phyloP scores from a whole-genome alignment of 2,888 invertebrate genomes.

The Rhamnusium bicolor region DNA sequence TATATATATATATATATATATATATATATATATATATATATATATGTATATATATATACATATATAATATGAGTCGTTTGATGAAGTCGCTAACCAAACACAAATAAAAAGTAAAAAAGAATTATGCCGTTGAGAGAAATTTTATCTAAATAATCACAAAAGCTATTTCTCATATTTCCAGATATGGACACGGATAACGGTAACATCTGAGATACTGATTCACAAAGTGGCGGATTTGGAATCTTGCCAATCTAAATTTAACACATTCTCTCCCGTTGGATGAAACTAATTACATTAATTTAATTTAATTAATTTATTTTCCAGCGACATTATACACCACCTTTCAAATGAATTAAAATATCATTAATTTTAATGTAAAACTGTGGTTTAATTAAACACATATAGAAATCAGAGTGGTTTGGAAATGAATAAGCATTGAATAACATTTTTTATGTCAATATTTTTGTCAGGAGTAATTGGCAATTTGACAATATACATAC shows the following conservation, averaged over 20 bases:
- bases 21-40: no score
- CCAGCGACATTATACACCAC: background rate
- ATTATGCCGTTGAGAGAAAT: background rate
- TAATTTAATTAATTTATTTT: background rate
- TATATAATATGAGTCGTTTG: no score
- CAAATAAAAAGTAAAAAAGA: no score
- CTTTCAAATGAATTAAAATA: background rate
- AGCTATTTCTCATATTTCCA: background rate
- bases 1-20: no score
- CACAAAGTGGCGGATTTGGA: slow-evolving; percentile 16
- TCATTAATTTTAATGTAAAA: background rate
- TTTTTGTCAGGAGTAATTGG: background rate
- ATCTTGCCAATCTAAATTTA: background rate
- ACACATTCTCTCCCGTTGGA: background rate
- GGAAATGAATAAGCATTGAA: background rate
- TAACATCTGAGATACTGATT: background rate
- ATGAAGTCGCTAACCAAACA: no score
- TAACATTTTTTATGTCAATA: background rate
- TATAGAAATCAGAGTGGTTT: background rate
- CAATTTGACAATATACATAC: background rate
- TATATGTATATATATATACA: no score
- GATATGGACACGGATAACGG: background rate
- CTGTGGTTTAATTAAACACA: no score
- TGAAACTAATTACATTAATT: background rate
- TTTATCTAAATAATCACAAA: background rate